Evolutionary conservation across 2,888 invertebrate species (phyloP).

Genomic region (Drepanosiphum platanoidis): DNA sequence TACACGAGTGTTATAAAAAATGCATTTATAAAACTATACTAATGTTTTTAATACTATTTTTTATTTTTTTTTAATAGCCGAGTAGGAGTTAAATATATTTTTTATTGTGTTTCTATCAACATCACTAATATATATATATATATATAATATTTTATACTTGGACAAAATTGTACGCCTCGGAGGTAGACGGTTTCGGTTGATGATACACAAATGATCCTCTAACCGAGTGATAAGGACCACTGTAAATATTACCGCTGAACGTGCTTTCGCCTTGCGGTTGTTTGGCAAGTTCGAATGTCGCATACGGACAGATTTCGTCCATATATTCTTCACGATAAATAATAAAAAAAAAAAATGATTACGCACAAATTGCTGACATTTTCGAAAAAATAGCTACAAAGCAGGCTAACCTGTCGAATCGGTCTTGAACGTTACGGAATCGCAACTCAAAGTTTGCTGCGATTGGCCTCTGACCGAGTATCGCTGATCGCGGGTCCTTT

Average conservation of each 20-base stretch:
- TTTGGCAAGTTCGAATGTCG: constrained; percentile 89
- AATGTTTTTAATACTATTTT: too few relatives aligned
- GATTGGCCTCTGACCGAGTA: constrained; percentile 75
- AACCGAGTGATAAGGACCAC: constrained; percentile 87
- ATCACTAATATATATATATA: constrained; percentile 8
- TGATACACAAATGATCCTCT: constrained; percentile 88
- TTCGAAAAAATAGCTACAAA: not conserved
- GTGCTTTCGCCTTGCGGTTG: constrained; percentile 85
- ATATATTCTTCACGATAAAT: constrained; percentile 86
- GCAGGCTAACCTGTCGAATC: constrained; percentile 66
- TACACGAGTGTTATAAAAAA: too few relatives aligned
- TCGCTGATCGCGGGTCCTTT: constrained; percentile 81
- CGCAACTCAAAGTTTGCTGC: constrained; percentile 69
- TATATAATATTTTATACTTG: constrained; percentile 27
- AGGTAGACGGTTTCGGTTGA: constrained; percentile 77
- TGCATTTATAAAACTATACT: too few relatives aligned
- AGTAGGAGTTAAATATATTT: too few relatives aligned
- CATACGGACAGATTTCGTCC: constrained; percentile 92
- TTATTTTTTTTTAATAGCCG: too few relatives aligned
- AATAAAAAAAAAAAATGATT: too few relatives aligned
- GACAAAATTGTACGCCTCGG: constrained; percentile 46
- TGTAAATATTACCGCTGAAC: constrained; percentile 88
- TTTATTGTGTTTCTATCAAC: not conserved
- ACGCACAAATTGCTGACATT: too few relatives aligned
- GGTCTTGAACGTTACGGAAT: constrained; percentile 72